Conservation (phyloP, 1,140 invertebrate genomes). For the Lutraria rhynchaena region DNA sequence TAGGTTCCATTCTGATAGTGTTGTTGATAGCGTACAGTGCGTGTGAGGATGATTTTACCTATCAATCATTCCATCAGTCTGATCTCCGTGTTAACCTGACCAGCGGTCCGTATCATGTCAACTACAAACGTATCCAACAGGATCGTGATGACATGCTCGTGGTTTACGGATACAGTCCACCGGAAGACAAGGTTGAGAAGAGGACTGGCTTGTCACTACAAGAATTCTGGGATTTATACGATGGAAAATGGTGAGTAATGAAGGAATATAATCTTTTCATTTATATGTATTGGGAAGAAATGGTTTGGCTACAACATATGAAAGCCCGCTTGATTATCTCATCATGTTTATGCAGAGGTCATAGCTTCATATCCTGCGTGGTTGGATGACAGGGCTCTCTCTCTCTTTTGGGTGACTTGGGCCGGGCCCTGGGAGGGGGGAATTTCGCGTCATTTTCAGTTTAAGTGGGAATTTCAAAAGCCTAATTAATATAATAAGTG, state of each 20-base stretch:
- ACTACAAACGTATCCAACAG: slow-evolving; percentile 48
- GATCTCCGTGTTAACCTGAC: slow-evolving; percentile 52
- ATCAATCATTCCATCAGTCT: background rate
- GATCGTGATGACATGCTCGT: slow-evolving; percentile 67
- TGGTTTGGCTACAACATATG: no score
- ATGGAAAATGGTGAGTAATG: slow-evolving; percentile 75
- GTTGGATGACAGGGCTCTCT: no score
- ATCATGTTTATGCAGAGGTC: no score
- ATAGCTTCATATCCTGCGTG: no score
- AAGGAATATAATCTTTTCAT: no score
- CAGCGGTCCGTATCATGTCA: slow-evolving; percentile 52
- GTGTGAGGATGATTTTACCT: slow-evolving; percentile 17
- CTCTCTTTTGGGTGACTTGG: no score
- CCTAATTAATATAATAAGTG: no score
- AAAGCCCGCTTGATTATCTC: no score
- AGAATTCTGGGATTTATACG: slow-evolving; percentile 76
- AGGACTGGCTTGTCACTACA: slow-evolving; percentile 64
- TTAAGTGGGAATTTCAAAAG: no score
- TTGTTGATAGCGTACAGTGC: slow-evolving; percentile 55
- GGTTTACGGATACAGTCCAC: slow-evolving; percentile 63
- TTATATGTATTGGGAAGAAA: no score
- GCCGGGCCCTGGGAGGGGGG: no score
- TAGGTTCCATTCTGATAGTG: slow-evolving; percentile 18
- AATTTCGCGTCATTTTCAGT: no score
- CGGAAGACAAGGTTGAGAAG: slow-evolving; percentile 65